A percentile compares a stretch with the other conserved stretches of the same genome.
These are phyloP conservation scores for Brachypterus glaber DNA, from an alignment of 2,888 invertebrate genomes.

Conservation along the genomic window DNA sequence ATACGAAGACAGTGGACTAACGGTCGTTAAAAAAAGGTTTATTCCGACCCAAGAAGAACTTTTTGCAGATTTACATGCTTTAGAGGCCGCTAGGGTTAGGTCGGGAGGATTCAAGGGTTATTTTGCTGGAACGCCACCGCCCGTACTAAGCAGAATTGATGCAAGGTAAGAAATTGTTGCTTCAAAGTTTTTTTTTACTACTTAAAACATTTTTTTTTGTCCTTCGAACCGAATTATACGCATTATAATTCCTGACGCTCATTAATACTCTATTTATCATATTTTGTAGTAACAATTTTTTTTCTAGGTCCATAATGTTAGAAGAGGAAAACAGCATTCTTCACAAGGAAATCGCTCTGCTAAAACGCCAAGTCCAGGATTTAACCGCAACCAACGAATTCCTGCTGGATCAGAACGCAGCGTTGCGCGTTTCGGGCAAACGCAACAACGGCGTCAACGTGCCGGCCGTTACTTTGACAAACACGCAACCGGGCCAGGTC, in stretches of 20 bases:
- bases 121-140: constrained; percentile 36
- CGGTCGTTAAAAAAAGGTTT: constrained; percentile 36
- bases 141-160: constrained; percentile 34
- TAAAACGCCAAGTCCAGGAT: constrained; percentile 61
- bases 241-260: too few relatives aligned
- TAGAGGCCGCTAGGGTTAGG: constrained; percentile 20
- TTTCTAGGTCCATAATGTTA: constrained; percentile 41
- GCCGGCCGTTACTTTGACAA: constrained; percentile 51
- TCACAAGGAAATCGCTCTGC: constrained; percentile 56
- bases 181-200: too few relatives aligned
- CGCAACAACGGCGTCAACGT: constrained; percentile 47
- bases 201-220: constrained; percentile 9
- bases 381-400: constrained; percentile 70
- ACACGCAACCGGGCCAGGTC: constrained; percentile 39
- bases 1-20: constrained; percentile 34
- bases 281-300: too few relatives aligned
- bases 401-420: constrained; percentile 67
- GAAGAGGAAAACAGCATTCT: constrained; percentile 61
- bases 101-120: constrained; percentile 35
- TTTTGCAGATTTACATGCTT: constrained; percentile 19
- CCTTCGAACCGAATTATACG: too few relatives aligned
- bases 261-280: too few relatives aligned
- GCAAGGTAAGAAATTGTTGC: constrained; percentile 34
- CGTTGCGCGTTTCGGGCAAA: constrained; percentile 53
- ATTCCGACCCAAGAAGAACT: constrained; percentile 24